Evolutionary conservation across 2,113 vertebrate species (phyloP), one percentile per base, ranked within the genome.

Genomic region (Sylvilagus bachmani): DNA sequence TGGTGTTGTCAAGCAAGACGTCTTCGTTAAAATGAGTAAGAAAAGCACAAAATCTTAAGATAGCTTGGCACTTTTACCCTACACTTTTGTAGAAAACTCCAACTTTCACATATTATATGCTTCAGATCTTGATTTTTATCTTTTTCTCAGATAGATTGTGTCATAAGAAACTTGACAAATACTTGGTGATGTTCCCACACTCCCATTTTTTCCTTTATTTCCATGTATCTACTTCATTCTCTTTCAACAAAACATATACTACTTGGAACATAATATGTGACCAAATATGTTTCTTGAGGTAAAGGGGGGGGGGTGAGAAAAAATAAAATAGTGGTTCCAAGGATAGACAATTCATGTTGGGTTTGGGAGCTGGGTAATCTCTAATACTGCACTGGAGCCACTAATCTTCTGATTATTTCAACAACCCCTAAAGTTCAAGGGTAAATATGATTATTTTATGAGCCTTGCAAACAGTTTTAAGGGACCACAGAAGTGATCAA

Each of bases 231-330:
- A 77, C 10, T 36, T 62, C 11, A 85, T 38, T 14, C 3, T n/a
- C 89, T 89, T 77, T 83, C 24, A 66, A 84, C 22, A 95, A 90
- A 82, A 69, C 19, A 6, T 62, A 10, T 74, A 25, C 33, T 64
- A 33, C 31, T 44, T 58, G 44, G 62, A 91, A 80, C 29, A 44
- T 14, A 27, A 17, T 1, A 24, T n/a, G 17, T 51, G 51, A 24
- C 90, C 78, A 25, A 0, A 12, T 24, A 4, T 78, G 19, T 24
- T 84, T 75, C 33, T 0, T 31, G 36, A 94, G 38, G 12, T 81
- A 71, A 80, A 66, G 53, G 29, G 27, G 38, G 25, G 5, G 51
- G 31, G n/a, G 44, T 44, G 3, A 38, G 27, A 21, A 49, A 53
- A 6, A 53, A 16, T 0, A 80, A n/a, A 82, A 71, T 7, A 19